Conservation (phyloP, 2,888 invertebrate genomes). For the Trachelus tabidus region DNA sequence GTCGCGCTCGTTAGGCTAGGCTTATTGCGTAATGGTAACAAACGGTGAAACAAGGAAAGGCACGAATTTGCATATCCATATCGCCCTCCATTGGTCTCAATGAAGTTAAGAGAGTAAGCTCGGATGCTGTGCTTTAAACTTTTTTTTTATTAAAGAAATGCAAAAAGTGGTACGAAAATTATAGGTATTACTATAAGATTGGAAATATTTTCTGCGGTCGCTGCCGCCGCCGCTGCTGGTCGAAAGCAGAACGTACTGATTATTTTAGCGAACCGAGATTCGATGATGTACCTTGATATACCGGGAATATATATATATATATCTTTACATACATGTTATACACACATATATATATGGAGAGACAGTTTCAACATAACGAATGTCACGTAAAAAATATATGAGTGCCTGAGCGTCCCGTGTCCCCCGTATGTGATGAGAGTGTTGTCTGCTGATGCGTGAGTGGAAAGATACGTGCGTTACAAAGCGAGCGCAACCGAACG, state of each 20-base stretch:
- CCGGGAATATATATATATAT: slow-evolving; percentile 10
- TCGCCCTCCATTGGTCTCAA: not conserved
- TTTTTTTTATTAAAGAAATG: too few relatives aligned
- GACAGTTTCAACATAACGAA: not conserved
- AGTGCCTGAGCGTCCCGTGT: too few relatives aligned
- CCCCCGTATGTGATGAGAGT: too few relatives aligned
- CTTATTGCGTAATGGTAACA: not conserved
- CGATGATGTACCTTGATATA: slow-evolving; percentile 49
- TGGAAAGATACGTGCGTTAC: too few relatives aligned
- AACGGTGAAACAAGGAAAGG: slow-evolving; percentile 3
- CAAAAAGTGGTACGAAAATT: too few relatives aligned
- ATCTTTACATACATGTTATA: slow-evolving; percentile 12
- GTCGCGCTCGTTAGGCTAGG: too few relatives aligned
- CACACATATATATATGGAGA: slow-evolving; percentile 16
- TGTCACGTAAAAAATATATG: too few relatives aligned
- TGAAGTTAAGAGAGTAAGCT: too few relatives aligned
- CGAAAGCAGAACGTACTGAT: slow-evolving; percentile 50
- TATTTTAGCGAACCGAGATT: slow-evolving; percentile 50
- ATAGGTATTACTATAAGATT: too few relatives aligned
- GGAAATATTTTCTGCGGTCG: slow-evolving; percentile 7
- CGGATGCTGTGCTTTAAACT: too few relatives aligned
- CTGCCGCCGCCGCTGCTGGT: slow-evolving; percentile 6
- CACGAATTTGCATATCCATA: slow-evolving; percentile 21
- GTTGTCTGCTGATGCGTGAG: too few relatives aligned
- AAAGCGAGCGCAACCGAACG: not conserved